Evolutionary conservation across 2,797 vertebrate genomes (phyloP), one percentile per base, ranked within the genome.

Genomic region (Anomalospiza imberbis): DNA sequence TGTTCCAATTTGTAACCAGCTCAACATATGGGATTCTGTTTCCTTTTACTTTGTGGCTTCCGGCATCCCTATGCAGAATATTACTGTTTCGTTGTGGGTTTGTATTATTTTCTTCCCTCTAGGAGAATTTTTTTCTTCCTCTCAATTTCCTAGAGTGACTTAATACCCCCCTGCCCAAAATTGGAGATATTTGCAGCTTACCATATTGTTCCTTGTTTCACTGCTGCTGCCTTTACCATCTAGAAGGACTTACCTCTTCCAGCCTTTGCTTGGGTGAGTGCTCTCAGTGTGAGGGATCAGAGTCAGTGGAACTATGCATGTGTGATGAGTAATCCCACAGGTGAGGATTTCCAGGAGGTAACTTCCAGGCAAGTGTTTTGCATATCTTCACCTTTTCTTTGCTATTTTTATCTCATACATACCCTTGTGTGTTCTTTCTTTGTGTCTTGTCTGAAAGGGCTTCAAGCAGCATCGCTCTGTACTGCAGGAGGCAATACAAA

Each of bases 1-100:
- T 53, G 71, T 86, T 93, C 84, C 63, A 91, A 17, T 81, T 96
- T 96, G 74, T 77, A 76, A 50, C 31, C n/a, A 75, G 32, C 21
- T 88, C 48, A 74, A 83, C 32, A 51, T 25, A 11, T 32, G 32
- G 40, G 45, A 19, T 82, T 77, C n/a, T 76, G 7, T 67, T 95
- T 82, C 42, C n/a, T 78, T 79, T 83, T 87, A 18, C 17, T 25
- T 54, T 75, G 22, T 9, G 44, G 40, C 81, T 60, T 92, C 54
- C 16, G 36, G 42, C 42, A 75, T 80, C 48, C 38, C 47, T 17
- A 7, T 68, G 44, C 20, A 91, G 36, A 93, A 68, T n/a, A 29
- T 38, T 67, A 32, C 44, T 26, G 7, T 50, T 77, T 34, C 12
- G 13, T 17, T 70, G 18, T 57, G 55, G 1, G 1, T 28, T 68